Evolutionary conservation across 2,888 invertebrate species (phyloP), one percentile per base, ranked within the genome.

Genomic region (Stictocephala bisonia): DNA sequence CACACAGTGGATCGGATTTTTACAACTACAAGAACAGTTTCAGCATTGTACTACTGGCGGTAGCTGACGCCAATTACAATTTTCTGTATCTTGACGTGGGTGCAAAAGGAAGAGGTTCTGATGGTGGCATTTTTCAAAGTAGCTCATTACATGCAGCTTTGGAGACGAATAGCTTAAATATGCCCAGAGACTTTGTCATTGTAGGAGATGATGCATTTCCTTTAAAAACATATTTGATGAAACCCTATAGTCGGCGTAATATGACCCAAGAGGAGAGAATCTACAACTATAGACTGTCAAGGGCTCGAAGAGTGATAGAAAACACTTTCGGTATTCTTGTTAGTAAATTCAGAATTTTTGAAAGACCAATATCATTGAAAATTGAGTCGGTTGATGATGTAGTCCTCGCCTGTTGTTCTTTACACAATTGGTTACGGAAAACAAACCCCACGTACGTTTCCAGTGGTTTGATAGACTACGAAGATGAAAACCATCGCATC

Each of bases 201-300:
- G 40, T 64, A 26, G 71, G 64, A 9, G 71, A 71, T 71, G 71
- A 71, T 66, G 64, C 71, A 66, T 71, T 70, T 70, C n/a, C n/a
- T n/a, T n/a, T 71, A 41, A 24, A 26, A 31, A 24, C 7, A 29
- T 24, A 60, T 58, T 58, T 35, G 40, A 35, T 41, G 58, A 67
- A 53, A 53, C 71, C 71, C 56, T 71, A 60, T 58, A 64, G 48
- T 66, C 44, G 66, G 50, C 44, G 66, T 20, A 68, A 67, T 40
- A 51, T 72, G 68, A 31, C 29, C 50, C 11, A 20, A 51, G 67
- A 69, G 51, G 67, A 72, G 40, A 48, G 50, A 68, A 72, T 72
- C 68, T 72, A 51, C 56, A 72, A 72, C 68, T 67, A 69, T 11
- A 40, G 68, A 53, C 13, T 68, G 40, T 68, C 53, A 40, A 68